Evolutionary conservation across 2,113 vertebrate species (phyloP), one percentile per base, ranked within the genome.

Genomic region (Atlantisia rogersi): DNA sequence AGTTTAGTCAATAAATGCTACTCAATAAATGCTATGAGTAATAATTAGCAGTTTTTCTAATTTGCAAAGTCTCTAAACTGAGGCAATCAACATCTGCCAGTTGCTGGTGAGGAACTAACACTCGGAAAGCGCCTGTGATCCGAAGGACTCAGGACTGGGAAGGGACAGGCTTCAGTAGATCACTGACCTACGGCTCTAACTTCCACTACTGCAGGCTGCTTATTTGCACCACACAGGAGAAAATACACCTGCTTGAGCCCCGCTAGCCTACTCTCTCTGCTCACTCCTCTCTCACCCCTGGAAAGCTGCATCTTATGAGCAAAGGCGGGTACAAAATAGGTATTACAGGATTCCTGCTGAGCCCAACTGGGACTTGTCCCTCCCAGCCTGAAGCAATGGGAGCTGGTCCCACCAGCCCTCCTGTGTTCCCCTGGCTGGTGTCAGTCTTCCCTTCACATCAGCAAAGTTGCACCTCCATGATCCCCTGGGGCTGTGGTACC

Each of bases 51-150:
- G 12, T 65, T 94, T 86, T 82, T 71, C 70, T 90, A 18, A n/a
- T 70, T 67, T 81, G 19, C 5, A 5, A 65, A 48, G 13, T 70
- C 35, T 81, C 44, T 75, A 60, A 94, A 70, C 29, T 46, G 40
- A 56, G 25, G 20, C 77, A 39, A 84, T 78, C 28, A 40, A 22
- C 6, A 3, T 48, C 59, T 78, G 59, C 42, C 46, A 40, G n/a
- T 42, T 84, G 37, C 40, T 53, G 73, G 24, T 62, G 67, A 82
- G 80, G 59, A 93, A 9, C 35, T 55, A 68, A 64, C 28, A 64
- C 8, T 53, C n/a, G 29, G 46, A 70, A 48, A 73, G 17, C 35
- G 40, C 12, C 24, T 46, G 37, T 0, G 0, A 28, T 31, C 26
- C 28, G 39, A 16, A 16, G 25, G 75, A 60, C 17, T 6, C 50